Evolutionary conservation across 2,888 invertebrate genomes (phyloP).

Genomic region (Limnephilus marmoratus): DNA sequence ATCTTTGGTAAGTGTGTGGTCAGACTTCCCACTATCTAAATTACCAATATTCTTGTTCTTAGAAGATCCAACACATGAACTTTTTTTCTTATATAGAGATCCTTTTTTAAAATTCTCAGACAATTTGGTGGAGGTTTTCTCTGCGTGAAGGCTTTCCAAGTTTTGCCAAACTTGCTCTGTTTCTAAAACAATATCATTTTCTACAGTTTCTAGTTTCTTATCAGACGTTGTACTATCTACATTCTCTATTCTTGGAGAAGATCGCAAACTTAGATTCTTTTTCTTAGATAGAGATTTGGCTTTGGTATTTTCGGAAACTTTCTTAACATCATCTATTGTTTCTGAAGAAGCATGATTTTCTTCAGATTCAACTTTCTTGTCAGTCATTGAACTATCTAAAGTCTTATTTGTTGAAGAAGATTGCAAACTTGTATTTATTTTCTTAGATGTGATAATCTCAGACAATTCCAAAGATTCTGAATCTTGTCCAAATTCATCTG

Average conservation of each 20-base stretch:
- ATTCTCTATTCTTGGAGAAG: not conserved
- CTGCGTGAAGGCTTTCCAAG: not conserved
- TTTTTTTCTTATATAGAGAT: not conserved
- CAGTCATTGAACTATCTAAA: not conserved
- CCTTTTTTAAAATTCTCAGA: not conserved
- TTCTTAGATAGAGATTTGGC: slow-evolving; percentile 32
- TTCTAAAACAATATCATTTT: not conserved
- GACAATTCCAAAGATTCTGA: not conserved
- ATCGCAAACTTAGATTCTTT: slow-evolving; percentile 4
- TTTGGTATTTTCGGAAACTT: not conserved
- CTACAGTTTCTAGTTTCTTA: not conserved
- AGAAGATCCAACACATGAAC: not conserved
- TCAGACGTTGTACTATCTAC: not conserved
- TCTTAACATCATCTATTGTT: not conserved
- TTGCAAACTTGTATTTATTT: not conserved
- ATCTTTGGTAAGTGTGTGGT: not conserved
- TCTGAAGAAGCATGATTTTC: not conserved
- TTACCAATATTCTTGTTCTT: not conserved
- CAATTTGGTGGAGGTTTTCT: not conserved
- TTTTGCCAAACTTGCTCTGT: not conserved
- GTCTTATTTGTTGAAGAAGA: not conserved
- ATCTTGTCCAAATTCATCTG: not conserved
- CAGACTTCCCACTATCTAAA: not conserved
- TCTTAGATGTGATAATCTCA: not conserved
- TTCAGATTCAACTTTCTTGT: not conserved